These are phyloP conservation scores for Thysanoteuthis rhombus DNA, from an alignment of 2,888 invertebrate genomes.

Conservation along the genomic window DNA sequence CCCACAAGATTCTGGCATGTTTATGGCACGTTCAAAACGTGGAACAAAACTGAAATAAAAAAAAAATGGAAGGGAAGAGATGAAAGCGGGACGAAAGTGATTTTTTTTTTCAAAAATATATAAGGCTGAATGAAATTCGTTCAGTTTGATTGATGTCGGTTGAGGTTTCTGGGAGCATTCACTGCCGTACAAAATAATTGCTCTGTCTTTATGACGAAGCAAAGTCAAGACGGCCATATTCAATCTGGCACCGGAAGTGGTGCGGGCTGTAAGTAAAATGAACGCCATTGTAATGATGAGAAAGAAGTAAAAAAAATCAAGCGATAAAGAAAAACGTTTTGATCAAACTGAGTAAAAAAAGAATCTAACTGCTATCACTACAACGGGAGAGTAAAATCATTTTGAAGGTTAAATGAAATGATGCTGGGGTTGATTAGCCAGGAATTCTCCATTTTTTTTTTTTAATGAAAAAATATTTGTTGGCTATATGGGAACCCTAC, in stretches of 20 bases:
- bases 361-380: background rate
- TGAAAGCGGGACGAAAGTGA: background rate
- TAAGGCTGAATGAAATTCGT: background rate
- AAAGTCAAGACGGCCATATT: background rate
- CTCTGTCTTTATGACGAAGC: background rate
- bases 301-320: background rate
- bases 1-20: background rate
- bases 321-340: background rate
- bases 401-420: background rate
- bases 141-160: constrained; percentile 12
- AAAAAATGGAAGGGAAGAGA: background rate
- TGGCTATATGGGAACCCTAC: background rate
- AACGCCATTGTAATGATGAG: background rate
- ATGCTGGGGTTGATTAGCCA: background rate
- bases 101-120: background rate
- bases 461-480: background rate
- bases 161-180: background rate
- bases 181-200: background rate
- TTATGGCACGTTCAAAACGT: background rate
- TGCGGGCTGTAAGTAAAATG: constrained; percentile 12
- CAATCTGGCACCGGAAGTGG: background rate
- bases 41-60: background rate
- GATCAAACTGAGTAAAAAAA: background rate
- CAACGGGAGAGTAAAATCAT: background rate
- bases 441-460: background rate